Conservation (phyloP, 2,888 invertebrate genomes). For the Dendrolimus pini region DNA sequence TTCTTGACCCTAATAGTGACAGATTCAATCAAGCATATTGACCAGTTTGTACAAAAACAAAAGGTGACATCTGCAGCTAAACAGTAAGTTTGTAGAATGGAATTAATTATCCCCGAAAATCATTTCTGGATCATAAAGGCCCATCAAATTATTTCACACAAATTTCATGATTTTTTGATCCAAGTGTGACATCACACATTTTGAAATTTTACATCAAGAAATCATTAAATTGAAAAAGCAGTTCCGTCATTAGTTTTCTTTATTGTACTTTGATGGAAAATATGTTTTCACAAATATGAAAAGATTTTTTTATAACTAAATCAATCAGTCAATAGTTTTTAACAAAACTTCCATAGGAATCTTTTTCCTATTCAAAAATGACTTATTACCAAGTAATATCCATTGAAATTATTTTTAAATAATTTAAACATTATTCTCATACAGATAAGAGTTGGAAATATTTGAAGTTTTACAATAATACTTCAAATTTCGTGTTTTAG, state of each 20-base stretch:
- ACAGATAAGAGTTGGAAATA: no score
- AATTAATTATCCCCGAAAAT: no score
- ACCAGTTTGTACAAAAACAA: slow-evolving; percentile 56
- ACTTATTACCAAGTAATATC: slow-evolving; percentile 69
- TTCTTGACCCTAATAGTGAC: slow-evolving; percentile 52
- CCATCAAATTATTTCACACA: no score
- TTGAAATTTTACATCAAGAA: no score
- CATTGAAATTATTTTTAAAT: slow-evolving; percentile 2
- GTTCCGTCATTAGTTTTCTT: background rate
- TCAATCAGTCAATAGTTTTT: slow-evolving; percentile 55
- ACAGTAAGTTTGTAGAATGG: slow-evolving; percentile 34
- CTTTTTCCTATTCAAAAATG: slow-evolving; percentile 66
- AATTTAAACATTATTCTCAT: no score
- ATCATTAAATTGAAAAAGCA: no score
- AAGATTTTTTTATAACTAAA: slow-evolving; percentile 12
- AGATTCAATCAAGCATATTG: slow-evolving; percentile 54
- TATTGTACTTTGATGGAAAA: background rate
- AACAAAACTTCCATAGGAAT: slow-evolving; percentile 76
- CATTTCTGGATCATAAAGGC: no score
- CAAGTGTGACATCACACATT: background rate
- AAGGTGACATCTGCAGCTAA: slow-evolving; percentile 34
- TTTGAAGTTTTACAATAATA: no score
- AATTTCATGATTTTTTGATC: slow-evolving; percentile 1
- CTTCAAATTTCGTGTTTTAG: no score
- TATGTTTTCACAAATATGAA: slow-evolving; percentile 21